Conservation (phyloP, 2,113 vertebrate species). For the Gallinago paraguaiae region DNA sequence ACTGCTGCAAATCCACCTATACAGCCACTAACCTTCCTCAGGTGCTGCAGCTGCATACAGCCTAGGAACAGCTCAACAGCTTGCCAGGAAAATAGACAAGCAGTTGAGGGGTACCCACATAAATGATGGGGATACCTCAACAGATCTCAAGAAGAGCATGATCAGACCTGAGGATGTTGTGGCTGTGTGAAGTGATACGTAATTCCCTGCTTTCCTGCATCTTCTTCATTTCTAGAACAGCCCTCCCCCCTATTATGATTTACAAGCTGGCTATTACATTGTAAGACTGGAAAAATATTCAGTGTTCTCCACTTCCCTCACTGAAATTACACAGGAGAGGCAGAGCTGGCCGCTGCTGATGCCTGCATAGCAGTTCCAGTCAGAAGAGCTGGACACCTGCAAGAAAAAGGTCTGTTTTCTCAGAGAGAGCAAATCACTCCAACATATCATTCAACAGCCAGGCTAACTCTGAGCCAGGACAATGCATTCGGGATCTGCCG, state of each 20-base stretch:
- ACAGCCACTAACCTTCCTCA: background rate
- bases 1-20: background rate
- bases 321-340: background rate
- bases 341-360: background rate
- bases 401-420: background rate
- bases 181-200: accelerated
- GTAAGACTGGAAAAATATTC: background rate
- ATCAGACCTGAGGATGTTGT: background rate
- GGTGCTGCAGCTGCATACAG: background rate
- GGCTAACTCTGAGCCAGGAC: background rate
- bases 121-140: background rate
- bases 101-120: background rate
- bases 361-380: background rate
- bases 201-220: background rate
- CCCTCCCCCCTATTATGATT: background rate
- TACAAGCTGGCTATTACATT: background rate
- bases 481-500: background rate
- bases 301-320: background rate
- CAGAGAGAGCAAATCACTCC: background rate
- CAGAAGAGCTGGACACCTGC: background rate
- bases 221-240: background rate
- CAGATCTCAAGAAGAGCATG: background rate
- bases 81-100: background rate
- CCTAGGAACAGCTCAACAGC: background rate
- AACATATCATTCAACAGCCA: background rate